phyloP scores from a whole-genome alignment of 2,888 invertebrate genomes.

The Epinotia nisella region DNA sequence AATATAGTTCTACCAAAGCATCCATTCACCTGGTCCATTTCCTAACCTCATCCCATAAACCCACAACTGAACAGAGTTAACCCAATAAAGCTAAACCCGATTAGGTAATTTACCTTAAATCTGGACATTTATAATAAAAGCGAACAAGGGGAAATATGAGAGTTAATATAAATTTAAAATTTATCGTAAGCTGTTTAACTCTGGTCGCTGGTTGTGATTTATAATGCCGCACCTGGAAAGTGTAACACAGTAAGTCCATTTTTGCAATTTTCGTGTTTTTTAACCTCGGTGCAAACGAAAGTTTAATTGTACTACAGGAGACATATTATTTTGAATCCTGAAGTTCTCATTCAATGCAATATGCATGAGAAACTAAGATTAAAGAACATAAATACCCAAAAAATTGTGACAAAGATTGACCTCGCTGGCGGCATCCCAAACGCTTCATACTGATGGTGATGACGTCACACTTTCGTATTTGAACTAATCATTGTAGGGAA shows the following conservation, averaged over 20 bases:
- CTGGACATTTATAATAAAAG: slow-evolving; percentile 36
- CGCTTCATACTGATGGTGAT: too few species aligned
- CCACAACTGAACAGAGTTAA: slow-evolving; percentile 15
- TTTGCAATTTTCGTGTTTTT: background rate
- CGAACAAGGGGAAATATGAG: slow-evolving; percentile 42
- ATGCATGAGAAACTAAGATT: too few species aligned
- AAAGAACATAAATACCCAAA: too few species aligned
- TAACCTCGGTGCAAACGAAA: too few species aligned
- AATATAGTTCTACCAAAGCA: background rate
- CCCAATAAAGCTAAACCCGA: slow-evolving; percentile 30
- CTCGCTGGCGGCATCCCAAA: too few species aligned
- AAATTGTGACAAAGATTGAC: too few species aligned
- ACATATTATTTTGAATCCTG: too few species aligned
- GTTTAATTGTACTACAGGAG: too few species aligned
- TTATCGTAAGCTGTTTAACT: slow-evolving; percentile 61
- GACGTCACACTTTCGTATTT: too few species aligned
- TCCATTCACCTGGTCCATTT: background rate
- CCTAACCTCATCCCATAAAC: background rate
- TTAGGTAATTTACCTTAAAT: slow-evolving; percentile 37
- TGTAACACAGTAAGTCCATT: background rate
- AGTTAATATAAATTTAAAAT: slow-evolving; percentile 67
- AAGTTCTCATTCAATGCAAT: too few species aligned
- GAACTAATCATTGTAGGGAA: too few species aligned
- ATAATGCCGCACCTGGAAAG: slow-evolving; percentile 54
- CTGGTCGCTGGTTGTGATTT: slow-evolving; percentile 62